Percentiles rank a stretch among this genome's conserved stretches.
phyloP scores from a whole-genome alignment of 64 coral and sea anemone species.

The Trachythela sp. region DNA sequence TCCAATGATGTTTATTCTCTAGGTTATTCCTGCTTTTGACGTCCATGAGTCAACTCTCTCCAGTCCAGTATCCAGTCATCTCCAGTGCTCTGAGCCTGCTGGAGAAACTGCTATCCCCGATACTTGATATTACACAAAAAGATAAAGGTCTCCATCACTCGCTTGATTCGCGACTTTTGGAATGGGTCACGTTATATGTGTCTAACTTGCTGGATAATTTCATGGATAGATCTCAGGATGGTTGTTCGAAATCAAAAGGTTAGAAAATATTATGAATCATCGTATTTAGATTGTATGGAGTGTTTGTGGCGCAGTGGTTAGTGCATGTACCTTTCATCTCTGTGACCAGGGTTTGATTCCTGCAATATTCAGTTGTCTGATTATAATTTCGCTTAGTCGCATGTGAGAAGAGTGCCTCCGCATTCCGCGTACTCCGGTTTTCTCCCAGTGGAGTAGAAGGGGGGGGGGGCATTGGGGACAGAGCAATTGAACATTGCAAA shows the following conservation, averaged over 20 bases:
- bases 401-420: too few species aligned
- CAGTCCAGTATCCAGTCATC: constrained; percentile 32
- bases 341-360: too few species aligned
- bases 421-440: too few species aligned
- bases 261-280: not conserved
- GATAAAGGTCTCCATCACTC: not conserved
- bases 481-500: too few species aligned
- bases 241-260: not conserved
- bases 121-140: not conserved
- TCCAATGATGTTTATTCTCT: not conserved
- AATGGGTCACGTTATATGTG: constrained; percentile 4
- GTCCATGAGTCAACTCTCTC: constrained; percentile 54
- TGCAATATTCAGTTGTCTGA: too few species aligned
- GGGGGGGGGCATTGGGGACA: too few species aligned
- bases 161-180: not conserved
- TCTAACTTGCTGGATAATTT: constrained; percentile 4
- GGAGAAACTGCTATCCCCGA: constrained; percentile 52
- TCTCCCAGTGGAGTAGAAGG: too few species aligned
- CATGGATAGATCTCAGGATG: not conserved
- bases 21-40: constrained; percentile 82
- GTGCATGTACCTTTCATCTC: too few species aligned
- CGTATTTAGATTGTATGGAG: not conserved
- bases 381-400: too few species aligned
- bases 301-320: too few species aligned
- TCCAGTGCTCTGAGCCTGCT: constrained; percentile 65